Base-by-base conservation (phyloP, 2,113 vertebrate species). In the Tachysurus fulvidraco region DNA sequence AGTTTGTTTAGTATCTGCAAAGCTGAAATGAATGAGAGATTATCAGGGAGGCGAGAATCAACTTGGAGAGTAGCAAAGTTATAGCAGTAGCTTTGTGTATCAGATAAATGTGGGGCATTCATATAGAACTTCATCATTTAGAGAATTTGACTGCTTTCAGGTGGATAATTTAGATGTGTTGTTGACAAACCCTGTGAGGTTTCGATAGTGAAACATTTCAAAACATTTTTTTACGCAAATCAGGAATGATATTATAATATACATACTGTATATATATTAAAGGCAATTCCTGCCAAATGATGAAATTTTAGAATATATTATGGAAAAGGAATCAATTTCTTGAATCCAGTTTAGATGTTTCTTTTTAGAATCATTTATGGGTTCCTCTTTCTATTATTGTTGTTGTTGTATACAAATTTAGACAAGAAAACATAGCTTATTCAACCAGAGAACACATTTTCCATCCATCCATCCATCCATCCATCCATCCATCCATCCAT, bases 61-160 rank as follows among this genome's bases (percentile, higher is more conserved):
- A n/a, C 30, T 69, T 16, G 19, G 80, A 77, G 55, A 62, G 57
- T 57, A 64, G 79, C 62, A 16, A 28, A 54, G 16, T 83, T 85
- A 93, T 90, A 94, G 89, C 88, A 55, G 69, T 44, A 86, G 84
- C 74, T 77, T 92, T 84, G 83, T 90, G 25, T 62, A 55, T 69
- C 9, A 57, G 25, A 67, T 85, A 86, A 60, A 28, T 46, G 77
- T 16, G 21, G 36, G 13, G 55, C 44, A 41, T 87, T 87, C 78
- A 82, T 82, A n/a, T 36, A 30, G n/a, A 54, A 54, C 10, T n/a
- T 59, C 55, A 50, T 25, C 12, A 44, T 41, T 77, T 59, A 13
- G 60, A 62, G 21, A 83, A 30, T 19, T 64, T 36, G 88, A 92
- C 73, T 81, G 87, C 81, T 92, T 92, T 89, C 89, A 93, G 90